These are phyloP conservation scores for Puntigrus tetrazona DNA, from an alignment of 2,113 vertebrate species.

Conservation along the genomic window DNA sequence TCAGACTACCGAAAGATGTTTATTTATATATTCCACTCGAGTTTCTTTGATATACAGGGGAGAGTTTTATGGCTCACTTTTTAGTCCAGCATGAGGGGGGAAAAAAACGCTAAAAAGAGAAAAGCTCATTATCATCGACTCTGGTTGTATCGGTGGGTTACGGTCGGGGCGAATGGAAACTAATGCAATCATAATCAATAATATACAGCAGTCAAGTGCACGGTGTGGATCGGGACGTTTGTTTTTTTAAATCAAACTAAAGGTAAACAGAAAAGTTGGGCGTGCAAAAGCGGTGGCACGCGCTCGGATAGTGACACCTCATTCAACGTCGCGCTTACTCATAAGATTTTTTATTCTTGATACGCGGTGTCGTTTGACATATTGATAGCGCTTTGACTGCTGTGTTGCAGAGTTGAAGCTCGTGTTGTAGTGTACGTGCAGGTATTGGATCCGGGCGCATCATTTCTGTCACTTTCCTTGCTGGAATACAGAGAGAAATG, in stretches of 20 bases:
- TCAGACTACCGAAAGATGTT: conserved; percentile 29
- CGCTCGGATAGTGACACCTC: conserved; percentile 31
- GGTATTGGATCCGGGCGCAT: background rate
- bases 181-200: background rate
- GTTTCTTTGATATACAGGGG: conserved; percentile 23
- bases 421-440: background rate
- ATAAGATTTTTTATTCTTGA: background rate
- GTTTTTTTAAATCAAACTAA: conserved; percentile 1
- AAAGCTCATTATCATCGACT: background rate
- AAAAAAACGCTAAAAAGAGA: background rate
- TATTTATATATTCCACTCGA: conserved; percentile 38
- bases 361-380: background rate
- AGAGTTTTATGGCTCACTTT: background rate
- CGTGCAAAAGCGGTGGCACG: conserved; percentile 31
- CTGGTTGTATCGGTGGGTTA: background rate
- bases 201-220: background rate
- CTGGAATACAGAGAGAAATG: background rate
- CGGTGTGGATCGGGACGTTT: background rate
- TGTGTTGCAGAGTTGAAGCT: background rate
- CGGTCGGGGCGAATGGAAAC: background rate
- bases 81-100: background rate
- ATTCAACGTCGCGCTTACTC: background rate
- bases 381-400: background rate
- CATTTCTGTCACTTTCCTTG: background rate
- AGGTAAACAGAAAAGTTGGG: conserved; percentile 45